Percentiles rank a stretch among this genome's conserved stretches.
Evolutionary conservation across 2,797 vertebrate species (phyloP).

Genomic region (Amblyopsis hoosieri): DNA sequence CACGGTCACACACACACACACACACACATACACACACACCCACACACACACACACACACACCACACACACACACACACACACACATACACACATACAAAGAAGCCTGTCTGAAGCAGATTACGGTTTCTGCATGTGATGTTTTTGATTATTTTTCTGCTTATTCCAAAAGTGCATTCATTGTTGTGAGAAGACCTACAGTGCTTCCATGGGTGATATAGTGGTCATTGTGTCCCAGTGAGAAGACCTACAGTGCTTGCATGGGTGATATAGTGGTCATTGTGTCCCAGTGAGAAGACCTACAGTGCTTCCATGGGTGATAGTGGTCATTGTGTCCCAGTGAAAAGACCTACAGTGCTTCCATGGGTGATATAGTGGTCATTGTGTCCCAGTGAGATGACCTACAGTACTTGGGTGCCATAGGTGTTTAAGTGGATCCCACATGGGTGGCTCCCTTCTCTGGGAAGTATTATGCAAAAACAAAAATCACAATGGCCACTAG

Average conservation of each 20-base stretch:
- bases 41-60: slow-evolving; percentile 17
- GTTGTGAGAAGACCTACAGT: slow-evolving; percentile 1
- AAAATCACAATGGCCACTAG: slow-evolving; percentile 42
- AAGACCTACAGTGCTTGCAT: slow-evolving; percentile 11
- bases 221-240: slow-evolving; percentile 26
- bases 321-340: slow-evolving; percentile 22
- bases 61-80: neutral
- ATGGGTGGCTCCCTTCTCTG: slow-evolving; percentile 31
- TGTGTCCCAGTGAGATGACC: slow-evolving; percentile 22
- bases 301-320: too few species aligned
- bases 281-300: too few species aligned
- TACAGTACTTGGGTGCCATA: neutral
- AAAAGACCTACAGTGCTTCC: too few species aligned
- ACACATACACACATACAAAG: slow-evolving; percentile 18
- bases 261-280: slow-evolving; percentile 15
- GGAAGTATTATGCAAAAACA: slow-evolving; percentile 29
- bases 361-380: too few species aligned
- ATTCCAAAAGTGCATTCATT: slow-evolving; percentile 30
- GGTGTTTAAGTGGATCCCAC: slow-evolving; percentile 59
- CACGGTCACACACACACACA: neutral
- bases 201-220: too few species aligned
- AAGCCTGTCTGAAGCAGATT: slow-evolving; percentile 45
- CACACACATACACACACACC: slow-evolving; percentile 1
- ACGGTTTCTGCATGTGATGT: slow-evolving; percentile 39
- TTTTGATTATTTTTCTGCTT: slow-evolving; percentile 33